phyloP scores from a whole-genome alignment of 2,797 vertebrate species.

The Phrynocephalus guinanensis region DNA sequence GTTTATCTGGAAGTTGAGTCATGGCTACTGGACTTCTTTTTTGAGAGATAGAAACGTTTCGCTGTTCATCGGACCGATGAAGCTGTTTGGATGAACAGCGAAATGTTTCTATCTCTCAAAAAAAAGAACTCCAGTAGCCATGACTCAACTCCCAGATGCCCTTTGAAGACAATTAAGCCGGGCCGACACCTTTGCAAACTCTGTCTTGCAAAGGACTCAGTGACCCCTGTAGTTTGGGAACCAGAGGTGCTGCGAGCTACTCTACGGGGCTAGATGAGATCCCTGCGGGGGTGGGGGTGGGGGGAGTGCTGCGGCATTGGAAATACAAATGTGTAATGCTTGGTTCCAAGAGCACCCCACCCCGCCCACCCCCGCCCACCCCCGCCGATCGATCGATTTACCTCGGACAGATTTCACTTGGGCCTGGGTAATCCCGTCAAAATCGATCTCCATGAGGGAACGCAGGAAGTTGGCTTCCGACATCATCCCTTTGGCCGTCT shows the following conservation, averaged over 20 bases:
- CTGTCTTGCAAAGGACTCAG: no score
- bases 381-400: conserved; percentile 59
- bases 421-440: conserved; percentile 83
- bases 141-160: no score
- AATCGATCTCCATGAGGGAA: conserved; percentile 92
- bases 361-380: no score
- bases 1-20: no score
- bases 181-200: no score
- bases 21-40: no score
- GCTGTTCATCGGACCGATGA: no score
- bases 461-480: conserved; percentile 93
- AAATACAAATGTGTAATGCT: rapidly evolving
- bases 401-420: conserved; percentile 91
- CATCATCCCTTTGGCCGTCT: conserved; percentile 95
- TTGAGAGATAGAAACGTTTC: no score
- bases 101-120: no score
- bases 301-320: background rate
- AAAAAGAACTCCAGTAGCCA: no score
- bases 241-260: background rate
- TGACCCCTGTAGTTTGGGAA: background rate
- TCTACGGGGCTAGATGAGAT: background rate
- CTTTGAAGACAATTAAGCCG: background rate
- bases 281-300: no score
- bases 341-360: background rate
- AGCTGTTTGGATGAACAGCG: no score